Conservation (phyloP, 2,797 vertebrate species). For the Melanogrammus aeglefinus region DNA sequence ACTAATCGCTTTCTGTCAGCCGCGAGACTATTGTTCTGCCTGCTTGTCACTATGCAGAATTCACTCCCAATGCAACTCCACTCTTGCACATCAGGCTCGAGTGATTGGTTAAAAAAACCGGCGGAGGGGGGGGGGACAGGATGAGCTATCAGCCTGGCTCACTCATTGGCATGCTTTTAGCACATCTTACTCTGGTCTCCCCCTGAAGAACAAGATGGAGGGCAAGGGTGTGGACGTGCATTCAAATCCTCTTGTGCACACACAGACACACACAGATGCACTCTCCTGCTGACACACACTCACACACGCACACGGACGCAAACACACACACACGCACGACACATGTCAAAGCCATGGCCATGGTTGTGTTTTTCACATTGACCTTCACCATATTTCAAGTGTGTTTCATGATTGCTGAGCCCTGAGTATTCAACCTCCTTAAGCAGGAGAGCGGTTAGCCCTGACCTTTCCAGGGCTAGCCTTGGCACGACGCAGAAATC, state of each 20-base stretch:
- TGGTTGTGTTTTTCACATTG: slow-evolving; percentile 56
- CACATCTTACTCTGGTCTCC: slow-evolving; percentile 40
- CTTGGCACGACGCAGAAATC: background rate
- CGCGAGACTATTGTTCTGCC: slow-evolving; percentile 24
- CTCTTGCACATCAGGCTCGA: slow-evolving; percentile 12
- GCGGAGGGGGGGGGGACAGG: background rate
- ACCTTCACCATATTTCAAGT: slow-evolving; percentile 21
- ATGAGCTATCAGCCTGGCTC: slow-evolving; percentile 15
- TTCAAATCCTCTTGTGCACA: slow-evolving; percentile 2
- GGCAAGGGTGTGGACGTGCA: slow-evolving; percentile 29
- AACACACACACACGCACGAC: background rate
- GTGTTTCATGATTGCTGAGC: slow-evolving; percentile 11
- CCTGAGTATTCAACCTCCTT: background rate
- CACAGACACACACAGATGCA: background rate
- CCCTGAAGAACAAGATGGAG: slow-evolving; percentile 33
- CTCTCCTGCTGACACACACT: slow-evolving; percentile 13
- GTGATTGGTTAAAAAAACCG: slow-evolving; percentile 45
- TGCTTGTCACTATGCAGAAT: slow-evolving; percentile 51
- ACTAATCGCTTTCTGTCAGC: slow-evolving; percentile 18
- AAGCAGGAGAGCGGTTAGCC: background rate
- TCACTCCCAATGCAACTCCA: slow-evolving; percentile 33
- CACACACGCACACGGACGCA: background rate
- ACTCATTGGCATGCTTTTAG: slow-evolving; percentile 53
- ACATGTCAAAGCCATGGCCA: slow-evolving; percentile 33
- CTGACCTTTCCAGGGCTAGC: background rate